These are phyloP conservation scores for Mus spretus DNA, from an alignment of 2,797 vertebrate species.

Conservation along the genomic window DNA sequence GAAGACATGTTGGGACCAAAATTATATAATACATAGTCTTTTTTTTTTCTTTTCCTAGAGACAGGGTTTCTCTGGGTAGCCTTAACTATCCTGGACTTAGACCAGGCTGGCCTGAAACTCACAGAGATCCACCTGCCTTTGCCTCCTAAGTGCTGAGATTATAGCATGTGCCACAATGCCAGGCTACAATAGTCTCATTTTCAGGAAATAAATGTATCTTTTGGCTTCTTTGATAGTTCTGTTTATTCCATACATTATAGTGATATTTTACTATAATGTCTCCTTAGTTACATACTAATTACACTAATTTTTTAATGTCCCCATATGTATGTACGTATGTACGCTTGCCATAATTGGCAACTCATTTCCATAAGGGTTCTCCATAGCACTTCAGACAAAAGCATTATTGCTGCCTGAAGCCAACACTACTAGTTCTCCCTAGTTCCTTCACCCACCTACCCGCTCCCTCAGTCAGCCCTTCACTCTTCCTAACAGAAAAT, in stretches of 20 bases:
- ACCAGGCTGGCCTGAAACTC: neutral
- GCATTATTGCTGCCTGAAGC: neutral
- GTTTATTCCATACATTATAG: slow-evolving; percentile 3
- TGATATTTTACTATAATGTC: neutral
- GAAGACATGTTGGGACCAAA: neutral
- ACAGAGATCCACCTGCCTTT: neutral
- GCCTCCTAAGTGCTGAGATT: neutral
- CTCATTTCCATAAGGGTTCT: neutral
- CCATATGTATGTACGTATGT: neutral
- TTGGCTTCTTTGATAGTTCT: slow-evolving; percentile 35
- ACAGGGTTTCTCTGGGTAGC: neutral
- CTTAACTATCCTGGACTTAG: neutral
- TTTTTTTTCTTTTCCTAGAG: neutral
- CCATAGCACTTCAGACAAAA: neutral
- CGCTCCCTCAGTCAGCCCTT: neutral
- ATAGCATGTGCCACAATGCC: neutral
- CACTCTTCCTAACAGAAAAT: neutral
- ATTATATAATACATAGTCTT: neutral
- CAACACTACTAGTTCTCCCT: neutral
- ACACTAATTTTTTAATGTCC: neutral
- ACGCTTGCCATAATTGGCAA: neutral
- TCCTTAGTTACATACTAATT: neutral
- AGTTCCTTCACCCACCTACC: neutral
- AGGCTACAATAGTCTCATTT: neutral
- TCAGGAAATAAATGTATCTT: slow-evolving; percentile 19